A percentile compares a stretch with the other conserved stretches of the same genome.
Conservation (phyloP, 2,113 vertebrate genomes). For the Cyanistes caeruleus region DNA sequence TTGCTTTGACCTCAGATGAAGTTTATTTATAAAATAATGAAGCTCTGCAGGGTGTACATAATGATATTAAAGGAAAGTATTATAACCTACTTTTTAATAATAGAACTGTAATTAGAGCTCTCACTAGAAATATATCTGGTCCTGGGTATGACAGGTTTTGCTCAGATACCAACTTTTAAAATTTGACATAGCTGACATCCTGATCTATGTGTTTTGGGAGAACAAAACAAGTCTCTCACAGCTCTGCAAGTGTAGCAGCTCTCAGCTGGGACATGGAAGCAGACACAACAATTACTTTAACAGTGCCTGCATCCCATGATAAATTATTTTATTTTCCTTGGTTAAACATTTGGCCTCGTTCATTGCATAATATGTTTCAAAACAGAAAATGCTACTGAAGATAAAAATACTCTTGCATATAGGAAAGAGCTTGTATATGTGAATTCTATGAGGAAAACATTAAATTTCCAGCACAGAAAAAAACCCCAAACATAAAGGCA, state of each 20-base stretch:
- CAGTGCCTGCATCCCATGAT: neutral
- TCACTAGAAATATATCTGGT: neutral
- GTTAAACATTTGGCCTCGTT: neutral
- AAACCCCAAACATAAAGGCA: too few species aligned
- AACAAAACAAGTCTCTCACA: neutral
- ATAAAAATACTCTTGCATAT: neutral
- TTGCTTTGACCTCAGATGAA: neutral
- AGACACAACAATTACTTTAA: neutral
- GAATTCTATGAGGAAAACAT: neutral
- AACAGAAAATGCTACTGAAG: neutral
- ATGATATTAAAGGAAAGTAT: neutral
- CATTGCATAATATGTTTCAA: neutral
- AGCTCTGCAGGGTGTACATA: neutral
- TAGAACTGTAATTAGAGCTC: constrained; percentile 31
- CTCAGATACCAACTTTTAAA: neutral
- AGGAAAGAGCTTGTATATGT: neutral
- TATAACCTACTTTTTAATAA: constrained; percentile 41
- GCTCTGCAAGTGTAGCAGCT: neutral
- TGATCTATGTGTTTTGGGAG: neutral
- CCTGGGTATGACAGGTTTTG: neutral
- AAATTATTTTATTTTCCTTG: neutral
- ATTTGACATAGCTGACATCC: neutral
- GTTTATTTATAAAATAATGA: constrained; percentile 39
- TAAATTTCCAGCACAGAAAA: neutral
- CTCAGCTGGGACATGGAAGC: neutral